Percentiles rank a stretch among this genome's conserved stretches.
These are phyloP conservation scores for Cosmia trapezina DNA, from an alignment of 2,888 invertebrate species.

Conservation along the genomic window DNA sequence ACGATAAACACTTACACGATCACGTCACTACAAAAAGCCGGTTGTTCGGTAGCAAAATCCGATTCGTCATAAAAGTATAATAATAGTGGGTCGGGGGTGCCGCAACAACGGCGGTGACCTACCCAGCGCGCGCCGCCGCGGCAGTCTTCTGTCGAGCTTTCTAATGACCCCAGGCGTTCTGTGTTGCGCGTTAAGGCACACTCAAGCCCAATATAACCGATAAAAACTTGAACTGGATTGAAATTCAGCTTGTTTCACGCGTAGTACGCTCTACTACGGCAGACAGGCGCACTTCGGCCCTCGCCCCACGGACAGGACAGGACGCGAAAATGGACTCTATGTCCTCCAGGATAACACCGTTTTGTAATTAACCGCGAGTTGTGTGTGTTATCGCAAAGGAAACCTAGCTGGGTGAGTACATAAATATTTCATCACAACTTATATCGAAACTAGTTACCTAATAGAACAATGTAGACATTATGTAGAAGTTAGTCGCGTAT, in stretches of 20 bases:
- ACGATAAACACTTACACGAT: slow-evolving; percentile 74
- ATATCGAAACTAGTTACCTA: slow-evolving; percentile 59
- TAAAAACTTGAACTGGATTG: slow-evolving; percentile 80
- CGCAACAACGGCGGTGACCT: slow-evolving; percentile 89
- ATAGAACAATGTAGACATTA: slow-evolving; percentile 35
- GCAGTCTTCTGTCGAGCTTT: slow-evolving; percentile 89
- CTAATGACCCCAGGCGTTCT: slow-evolving; percentile 90
- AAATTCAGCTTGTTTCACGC: slow-evolving; percentile 79
- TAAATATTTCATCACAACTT: slow-evolving; percentile 73
- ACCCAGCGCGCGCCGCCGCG: slow-evolving; percentile 88
- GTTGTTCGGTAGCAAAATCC: slow-evolving; percentile 85
- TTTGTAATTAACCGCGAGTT: slow-evolving; percentile 81
- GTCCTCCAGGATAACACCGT: slow-evolving; percentile 79
- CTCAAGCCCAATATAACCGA: slow-evolving; percentile 74
- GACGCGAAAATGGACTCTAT: slow-evolving; percentile 86
- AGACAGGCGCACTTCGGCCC: slow-evolving; percentile 81
- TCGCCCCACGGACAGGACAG: slow-evolving; percentile 61
- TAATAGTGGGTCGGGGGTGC: slow-evolving; percentile 89
- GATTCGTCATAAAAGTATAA: slow-evolving; percentile 91
- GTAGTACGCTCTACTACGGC: slow-evolving; percentile 73
- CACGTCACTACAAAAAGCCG: slow-evolving; percentile 80
- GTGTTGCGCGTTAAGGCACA: slow-evolving; percentile 82
- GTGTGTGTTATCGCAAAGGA: slow-evolving; percentile 76
- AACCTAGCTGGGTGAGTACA: slow-evolving; percentile 78
- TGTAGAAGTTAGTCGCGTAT: slow-evolving; percentile 21